These are phyloP conservation scores for Heliconius himera DNA, from an alignment of 1,140 invertebrate species.

Conservation along the genomic window DNA sequence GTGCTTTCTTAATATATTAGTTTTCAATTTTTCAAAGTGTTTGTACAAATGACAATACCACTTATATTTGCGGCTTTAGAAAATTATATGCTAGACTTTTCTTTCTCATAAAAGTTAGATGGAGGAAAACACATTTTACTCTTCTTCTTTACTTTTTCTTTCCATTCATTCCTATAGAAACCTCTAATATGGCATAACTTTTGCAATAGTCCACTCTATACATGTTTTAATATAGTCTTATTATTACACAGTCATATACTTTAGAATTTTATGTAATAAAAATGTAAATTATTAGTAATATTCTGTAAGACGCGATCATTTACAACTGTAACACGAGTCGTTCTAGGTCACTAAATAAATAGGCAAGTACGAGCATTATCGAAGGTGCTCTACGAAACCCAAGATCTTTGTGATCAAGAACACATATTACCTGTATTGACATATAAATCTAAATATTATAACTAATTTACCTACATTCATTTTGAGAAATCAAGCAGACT, in stretches of 20 bases:
- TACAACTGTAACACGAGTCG: neutral
- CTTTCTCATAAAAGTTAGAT: neutral
- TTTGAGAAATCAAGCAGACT: too few relatives aligned
- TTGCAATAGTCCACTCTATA: too few relatives aligned
- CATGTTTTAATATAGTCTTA: too few relatives aligned
- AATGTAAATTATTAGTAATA: neutral
- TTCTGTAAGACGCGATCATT: neutral
- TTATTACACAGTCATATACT: neutral
- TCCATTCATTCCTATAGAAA: too few relatives aligned
- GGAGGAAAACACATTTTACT: neutral
- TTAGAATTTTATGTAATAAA: neutral
- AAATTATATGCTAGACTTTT: too few relatives aligned
- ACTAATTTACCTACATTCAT: too few relatives aligned
- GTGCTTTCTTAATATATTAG: too few relatives aligned
- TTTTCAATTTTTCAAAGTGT: too few relatives aligned
- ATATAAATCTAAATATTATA: neutral
- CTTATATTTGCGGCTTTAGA: too few relatives aligned
- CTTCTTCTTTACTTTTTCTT: too few relatives aligned
- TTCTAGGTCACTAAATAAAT: slow-evolving; percentile 12
- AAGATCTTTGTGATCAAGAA: neutral
- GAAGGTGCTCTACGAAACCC: slow-evolving; percentile 1
- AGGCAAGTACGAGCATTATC: neutral
- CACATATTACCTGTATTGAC: neutral
- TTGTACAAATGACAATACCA: too few relatives aligned
- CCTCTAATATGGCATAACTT: too few relatives aligned